phyloP scores from a whole-genome alignment of 2,797 vertebrate genomes.

The Girardinus metallicus region DNA sequence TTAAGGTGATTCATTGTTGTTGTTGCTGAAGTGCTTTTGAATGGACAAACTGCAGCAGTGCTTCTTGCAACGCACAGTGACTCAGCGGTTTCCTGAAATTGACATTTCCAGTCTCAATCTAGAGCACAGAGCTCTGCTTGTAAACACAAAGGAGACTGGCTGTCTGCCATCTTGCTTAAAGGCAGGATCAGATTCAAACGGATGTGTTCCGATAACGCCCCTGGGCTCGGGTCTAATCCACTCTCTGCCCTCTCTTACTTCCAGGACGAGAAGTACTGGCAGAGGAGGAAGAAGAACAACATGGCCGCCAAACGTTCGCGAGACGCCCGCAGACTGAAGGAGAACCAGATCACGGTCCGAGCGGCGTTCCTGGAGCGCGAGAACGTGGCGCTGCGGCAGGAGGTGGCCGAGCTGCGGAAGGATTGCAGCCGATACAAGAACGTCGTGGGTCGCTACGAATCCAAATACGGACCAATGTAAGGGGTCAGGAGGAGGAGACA shows the following conservation, averaged over 20 bases:
- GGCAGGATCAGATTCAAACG: background rate
- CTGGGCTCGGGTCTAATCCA: background rate
- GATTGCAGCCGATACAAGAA: slow-evolving; percentile 90
- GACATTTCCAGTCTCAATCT: background rate
- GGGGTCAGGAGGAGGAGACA: slow-evolving; percentile 32
- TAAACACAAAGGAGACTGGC: slow-evolving; percentile 31
- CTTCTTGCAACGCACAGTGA: slow-evolving; percentile 50
- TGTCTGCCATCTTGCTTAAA: slow-evolving; percentile 2
- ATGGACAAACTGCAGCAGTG: background rate
- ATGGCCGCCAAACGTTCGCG: slow-evolving; percentile 96
- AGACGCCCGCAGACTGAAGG: slow-evolving; percentile 93
- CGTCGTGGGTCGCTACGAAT: slow-evolving; percentile 87
- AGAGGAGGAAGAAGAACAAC: slow-evolving; percentile 95
- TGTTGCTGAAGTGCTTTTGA: background rate
- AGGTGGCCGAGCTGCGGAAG: slow-evolving; percentile 94
- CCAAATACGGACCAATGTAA: slow-evolving; percentile 92
- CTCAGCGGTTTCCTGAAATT: slow-evolving; percentile 47
- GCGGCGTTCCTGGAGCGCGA: slow-evolving; percentile 96
- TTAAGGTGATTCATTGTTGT: background rate
- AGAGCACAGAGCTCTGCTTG: slow-evolving; percentile 38
- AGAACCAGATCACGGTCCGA: slow-evolving; percentile 97
- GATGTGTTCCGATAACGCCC: background rate
- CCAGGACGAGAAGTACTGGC: slow-evolving; percentile 96
- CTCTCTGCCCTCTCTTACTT: background rate
- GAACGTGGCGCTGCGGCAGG: slow-evolving; percentile 88